These are phyloP conservation scores for Choloepus didactylus DNA, from an alignment of 2,797 vertebrate genomes.

Conservation along the genomic window DNA sequence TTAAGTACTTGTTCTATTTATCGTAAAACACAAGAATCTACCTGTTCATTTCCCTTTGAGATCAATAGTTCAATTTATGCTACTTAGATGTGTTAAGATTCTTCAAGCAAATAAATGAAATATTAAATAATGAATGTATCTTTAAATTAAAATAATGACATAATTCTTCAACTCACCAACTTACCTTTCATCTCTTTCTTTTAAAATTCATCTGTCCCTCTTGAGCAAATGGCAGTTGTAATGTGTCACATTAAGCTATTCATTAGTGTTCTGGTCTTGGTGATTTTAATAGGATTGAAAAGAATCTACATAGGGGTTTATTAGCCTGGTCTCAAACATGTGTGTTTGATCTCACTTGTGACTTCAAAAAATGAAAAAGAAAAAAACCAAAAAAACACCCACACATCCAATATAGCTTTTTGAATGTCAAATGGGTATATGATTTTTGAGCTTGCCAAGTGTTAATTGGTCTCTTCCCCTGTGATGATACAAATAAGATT, in stretches of 20 bases:
- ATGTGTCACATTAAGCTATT: constrained; percentile 85
- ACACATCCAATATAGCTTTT: constrained; percentile 84
- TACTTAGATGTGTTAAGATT: constrained; percentile 68
- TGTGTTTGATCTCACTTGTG: constrained; percentile 87
- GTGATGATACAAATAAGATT: constrained; percentile 85
- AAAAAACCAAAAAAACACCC: background rate
- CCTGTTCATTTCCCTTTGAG: constrained; percentile 36
- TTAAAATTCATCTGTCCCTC: constrained; percentile 81
- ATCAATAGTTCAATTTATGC: constrained; percentile 41
- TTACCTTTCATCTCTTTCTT: constrained; percentile 83
- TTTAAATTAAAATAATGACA: constrained; percentile 86
- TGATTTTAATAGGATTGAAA: constrained; percentile 89
- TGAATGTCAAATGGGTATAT: constrained; percentile 87
- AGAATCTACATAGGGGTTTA: constrained; percentile 88
- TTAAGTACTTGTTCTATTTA: background rate
- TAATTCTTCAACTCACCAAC: constrained; percentile 82
- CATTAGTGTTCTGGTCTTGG: constrained; percentile 87
- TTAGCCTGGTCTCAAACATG: constrained; percentile 87
- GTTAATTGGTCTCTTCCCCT: constrained; percentile 89
- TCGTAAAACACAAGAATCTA: background rate
- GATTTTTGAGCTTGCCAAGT: constrained; percentile 88
- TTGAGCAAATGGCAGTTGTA: constrained; percentile 85
- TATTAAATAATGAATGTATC: constrained; percentile 82
- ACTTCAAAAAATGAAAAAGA: constrained; percentile 83
- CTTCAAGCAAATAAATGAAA: constrained; percentile 80